Base-by-base conservation (phyloP, 2,113 vertebrate species). In the Orycteropus afer region DNA sequence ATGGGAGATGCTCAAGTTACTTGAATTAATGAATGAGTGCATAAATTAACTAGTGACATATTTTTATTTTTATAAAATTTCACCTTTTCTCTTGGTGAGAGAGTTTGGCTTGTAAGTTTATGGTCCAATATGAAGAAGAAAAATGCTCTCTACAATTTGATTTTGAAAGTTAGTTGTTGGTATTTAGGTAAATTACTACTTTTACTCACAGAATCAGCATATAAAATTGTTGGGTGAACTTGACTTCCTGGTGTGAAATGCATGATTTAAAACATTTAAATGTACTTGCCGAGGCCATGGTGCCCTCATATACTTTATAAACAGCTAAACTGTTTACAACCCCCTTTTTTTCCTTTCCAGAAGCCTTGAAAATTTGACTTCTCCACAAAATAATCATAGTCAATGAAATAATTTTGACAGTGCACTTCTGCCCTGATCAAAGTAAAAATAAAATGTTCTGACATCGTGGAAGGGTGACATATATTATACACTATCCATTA, bases 391-490 rank as follows among this genome's bases (percentile, higher is more conserved):
- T 53, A 94, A 77, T 10, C 47, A 83, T 7, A 80, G 81, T 49
- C 47, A 86, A 20, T 53, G n/a, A 89, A 89, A 93, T 85, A 51
- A 86, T 86, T 91, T 89, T 63, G 84, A 82, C 40, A 78, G 9
- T 80, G 5, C 7, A 79, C 13, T 87, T 90, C 55, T 61, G 7
- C 53, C n/a, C 25, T 89, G 18, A 74, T 92, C 27, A 76, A 90
- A 94, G 49, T 49, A 76, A 88, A 92, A 63, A 76, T 76, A 79
- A 96, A 76, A 63, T 71, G 37, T 9, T 73, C 37, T 92, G 80
- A 84, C 23, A 53, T 59, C 18, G 77, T 79, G 22, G 77, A 95
- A 94, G 34, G 27, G 51, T 51, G 18, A 90, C 40, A 90, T 71
- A 17, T 69, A 65, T 80, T 40, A 90, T 14, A 55, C 1, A 23